Evolutionary conservation across 2,113 vertebrate genomes (phyloP).

Genomic region (Pluvianellus socialis): DNA sequence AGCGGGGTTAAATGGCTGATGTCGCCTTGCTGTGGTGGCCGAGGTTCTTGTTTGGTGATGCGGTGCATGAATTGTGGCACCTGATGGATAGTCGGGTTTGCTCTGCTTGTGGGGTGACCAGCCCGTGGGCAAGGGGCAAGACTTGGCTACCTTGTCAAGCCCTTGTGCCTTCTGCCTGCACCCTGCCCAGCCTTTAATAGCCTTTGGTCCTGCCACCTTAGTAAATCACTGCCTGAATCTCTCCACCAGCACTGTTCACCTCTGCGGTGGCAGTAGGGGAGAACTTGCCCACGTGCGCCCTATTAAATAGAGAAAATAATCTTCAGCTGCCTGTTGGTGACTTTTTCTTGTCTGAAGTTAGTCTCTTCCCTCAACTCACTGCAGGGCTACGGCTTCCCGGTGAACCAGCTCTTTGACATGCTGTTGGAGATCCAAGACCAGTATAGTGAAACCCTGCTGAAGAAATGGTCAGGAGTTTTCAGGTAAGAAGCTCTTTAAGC

Average conservation of each 20-base stretch:
- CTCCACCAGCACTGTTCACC: fast-evolving
- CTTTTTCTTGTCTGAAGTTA: background rate
- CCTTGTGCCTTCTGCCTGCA: background rate
- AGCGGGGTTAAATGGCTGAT: background rate
- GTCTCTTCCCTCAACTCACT: background rate
- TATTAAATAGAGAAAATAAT: fast-evolving
- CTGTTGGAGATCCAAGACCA: slow-evolving; percentile 95
- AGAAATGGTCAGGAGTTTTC: slow-evolving; percentile 93
- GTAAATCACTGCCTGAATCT: too few relatives aligned
- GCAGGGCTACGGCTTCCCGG: slow-evolving; percentile 93
- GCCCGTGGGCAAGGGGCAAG: background rate
- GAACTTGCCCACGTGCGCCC: background rate
- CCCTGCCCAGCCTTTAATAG: background rate
- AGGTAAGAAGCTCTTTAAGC: slow-evolving; percentile 71
- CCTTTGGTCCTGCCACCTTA: background rate
- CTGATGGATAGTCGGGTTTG: fast-evolving
- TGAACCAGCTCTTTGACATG: slow-evolving; percentile 96
- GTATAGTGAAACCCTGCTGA: slow-evolving; percentile 93
- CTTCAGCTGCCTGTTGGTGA: fast-evolving
- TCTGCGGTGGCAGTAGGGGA: too few relatives aligned
- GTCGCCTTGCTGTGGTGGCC: background rate
- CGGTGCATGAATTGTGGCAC: fast-evolving
- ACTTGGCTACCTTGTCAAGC: background rate
- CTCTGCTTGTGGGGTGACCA: fast-evolving
- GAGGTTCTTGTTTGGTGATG: too few relatives aligned